Percentiles rank a stretch among this genome's conserved stretches.
These are phyloP conservation scores for Carposina sasakii DNA, from an alignment of 1,140 invertebrate species.

Conservation along the genomic window DNA sequence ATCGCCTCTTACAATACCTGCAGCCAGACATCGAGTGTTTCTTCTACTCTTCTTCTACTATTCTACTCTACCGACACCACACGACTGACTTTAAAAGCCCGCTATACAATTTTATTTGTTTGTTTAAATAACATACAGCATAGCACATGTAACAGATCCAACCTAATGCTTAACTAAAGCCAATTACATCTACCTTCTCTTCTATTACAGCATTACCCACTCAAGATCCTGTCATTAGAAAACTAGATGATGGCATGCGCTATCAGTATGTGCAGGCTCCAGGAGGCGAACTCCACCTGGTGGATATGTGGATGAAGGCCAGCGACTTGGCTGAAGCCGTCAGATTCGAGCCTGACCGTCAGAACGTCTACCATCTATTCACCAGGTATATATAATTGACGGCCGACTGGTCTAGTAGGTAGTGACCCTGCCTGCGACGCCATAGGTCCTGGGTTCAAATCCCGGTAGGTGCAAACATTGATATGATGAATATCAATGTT, in stretches of 20 bases:
- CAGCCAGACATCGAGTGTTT: too few species aligned
- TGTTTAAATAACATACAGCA: too few species aligned
- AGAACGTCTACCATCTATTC: conserved; percentile 27
- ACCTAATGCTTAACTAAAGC: too few species aligned
- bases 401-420: neutral
- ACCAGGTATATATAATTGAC: conserved; percentile 17
- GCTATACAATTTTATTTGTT: too few species aligned
- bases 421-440: neutral
- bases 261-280: conserved; percentile 13
- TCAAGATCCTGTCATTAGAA: conserved; percentile 11
- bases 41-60: too few species aligned
- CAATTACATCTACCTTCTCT: too few species aligned
- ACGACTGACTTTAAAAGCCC: too few species aligned
- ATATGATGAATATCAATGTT: neutral
- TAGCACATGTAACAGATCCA: too few species aligned
- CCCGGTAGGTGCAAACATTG: neutral
- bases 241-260: conserved; percentile 4
- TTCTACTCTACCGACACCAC: too few species aligned
- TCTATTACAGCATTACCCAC: too few species aligned
- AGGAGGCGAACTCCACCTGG: conserved; percentile 11
- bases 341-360: conserved; percentile 14
- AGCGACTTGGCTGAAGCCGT: conserved; percentile 3
- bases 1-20: too few species aligned
- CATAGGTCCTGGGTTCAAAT: neutral
- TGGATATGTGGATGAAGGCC: conserved; percentile 18